Conservation (phyloP, 2,113 vertebrate species). For the Ageneiosus marmoratus region DNA sequence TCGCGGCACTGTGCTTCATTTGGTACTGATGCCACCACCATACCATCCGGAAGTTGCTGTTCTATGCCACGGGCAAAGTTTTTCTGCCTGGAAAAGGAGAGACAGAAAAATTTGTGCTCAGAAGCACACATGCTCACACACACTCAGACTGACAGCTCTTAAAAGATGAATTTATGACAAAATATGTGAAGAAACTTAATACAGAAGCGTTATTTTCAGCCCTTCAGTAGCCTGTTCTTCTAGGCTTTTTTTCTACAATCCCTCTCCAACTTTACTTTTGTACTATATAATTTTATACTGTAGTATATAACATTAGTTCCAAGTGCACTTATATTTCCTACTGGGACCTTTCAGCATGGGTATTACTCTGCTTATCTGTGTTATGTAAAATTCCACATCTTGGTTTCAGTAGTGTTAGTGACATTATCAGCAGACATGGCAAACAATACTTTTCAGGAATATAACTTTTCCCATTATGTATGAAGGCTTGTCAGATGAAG, state of each 20-base stretch:
- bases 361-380: background rate
- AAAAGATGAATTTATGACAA: slow-evolving; percentile 40
- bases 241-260: background rate
- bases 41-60: slow-evolving; percentile 93
- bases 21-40: slow-evolving; percentile 90
- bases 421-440: background rate
- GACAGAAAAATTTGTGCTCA: slow-evolving; percentile 12
- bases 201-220: slow-evolving; percentile 53
- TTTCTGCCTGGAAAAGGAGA: slow-evolving; percentile 82
- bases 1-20: slow-evolving; percentile 93
- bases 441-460: background rate
- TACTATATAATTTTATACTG: background rate
- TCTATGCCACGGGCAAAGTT: slow-evolving; percentile 96
- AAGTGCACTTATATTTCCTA: background rate
- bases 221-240: background rate
- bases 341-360: background rate
- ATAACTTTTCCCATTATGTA: background rate
- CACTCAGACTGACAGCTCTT: slow-evolving; percentile 7
- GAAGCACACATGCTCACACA: slow-evolving; percentile 20
- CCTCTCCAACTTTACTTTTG: background rate
- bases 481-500: background rate
- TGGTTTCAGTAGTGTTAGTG: background rate
- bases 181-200: slow-evolving; percentile 50
- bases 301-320: background rate
- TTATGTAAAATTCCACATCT: background rate